These are phyloP conservation scores for Manis javanica DNA, from an alignment of 2,797 vertebrate species.

Conservation along the genomic window DNA sequence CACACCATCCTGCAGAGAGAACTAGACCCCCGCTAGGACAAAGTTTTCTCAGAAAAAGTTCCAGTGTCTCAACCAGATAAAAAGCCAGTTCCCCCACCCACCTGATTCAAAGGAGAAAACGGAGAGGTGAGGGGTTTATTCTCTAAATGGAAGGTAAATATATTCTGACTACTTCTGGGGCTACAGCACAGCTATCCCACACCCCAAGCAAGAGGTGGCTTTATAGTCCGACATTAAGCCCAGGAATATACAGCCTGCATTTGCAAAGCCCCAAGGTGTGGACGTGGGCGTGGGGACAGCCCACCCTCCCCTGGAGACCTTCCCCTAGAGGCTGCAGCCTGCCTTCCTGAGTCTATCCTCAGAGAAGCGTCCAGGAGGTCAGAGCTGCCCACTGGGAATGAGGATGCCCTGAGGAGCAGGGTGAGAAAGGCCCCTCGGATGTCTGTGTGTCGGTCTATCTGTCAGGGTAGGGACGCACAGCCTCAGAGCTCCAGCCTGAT, in stretches of 20 bases:
- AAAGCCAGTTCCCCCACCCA: conserved; percentile 36
- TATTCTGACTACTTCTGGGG: not conserved
- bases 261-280: not conserved
- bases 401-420: not conserved
- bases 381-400: not conserved
- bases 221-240: not conserved
- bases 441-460: no score
- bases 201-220: not conserved
- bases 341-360: not conserved
- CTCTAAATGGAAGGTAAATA: conserved; percentile 62
- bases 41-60: conserved; percentile 68
- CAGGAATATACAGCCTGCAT: not conserved
- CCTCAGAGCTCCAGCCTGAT: not conserved
- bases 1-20: not conserved
- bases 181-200: not conserved
- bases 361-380: not conserved
- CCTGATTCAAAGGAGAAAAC: conserved; percentile 41
- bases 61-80: conserved; percentile 24
- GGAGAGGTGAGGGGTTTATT: conserved; percentile 50
- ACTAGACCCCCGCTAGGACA: not conserved
- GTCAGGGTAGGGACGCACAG: not conserved
- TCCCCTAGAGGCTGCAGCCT: not conserved
- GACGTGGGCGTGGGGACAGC: accelerated
- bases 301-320: not conserved
- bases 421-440: not conserved